phyloP scores from a whole-genome alignment of 2,797 vertebrate genomes.

The Chrosomus eos region DNA sequence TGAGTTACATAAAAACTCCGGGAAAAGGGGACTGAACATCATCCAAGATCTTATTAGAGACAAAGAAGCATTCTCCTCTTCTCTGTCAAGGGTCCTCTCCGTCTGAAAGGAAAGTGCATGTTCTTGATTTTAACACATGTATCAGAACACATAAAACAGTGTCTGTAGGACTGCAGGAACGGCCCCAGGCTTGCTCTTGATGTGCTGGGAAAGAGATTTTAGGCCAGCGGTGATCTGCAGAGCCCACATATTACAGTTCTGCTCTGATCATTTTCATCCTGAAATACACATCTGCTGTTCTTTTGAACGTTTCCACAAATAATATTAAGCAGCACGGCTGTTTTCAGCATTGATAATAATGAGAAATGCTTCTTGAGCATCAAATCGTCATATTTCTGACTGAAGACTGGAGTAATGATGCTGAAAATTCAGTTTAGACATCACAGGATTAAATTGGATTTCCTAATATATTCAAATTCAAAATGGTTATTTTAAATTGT shows the following conservation, averaged over 20 bases:
- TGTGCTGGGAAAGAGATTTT: conserved; percentile 43
- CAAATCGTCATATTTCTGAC: too few species aligned
- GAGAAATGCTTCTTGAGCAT: too few species aligned
- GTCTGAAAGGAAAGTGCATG: conserved; percentile 62
- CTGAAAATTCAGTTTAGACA: too few species aligned
- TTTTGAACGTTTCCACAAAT: too few species aligned
- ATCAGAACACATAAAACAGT: conserved; percentile 69
- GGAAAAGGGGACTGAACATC: conserved; percentile 60
- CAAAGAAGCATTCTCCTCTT: conserved; percentile 67
- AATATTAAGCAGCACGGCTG: too few species aligned
- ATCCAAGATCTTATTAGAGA: conserved; percentile 66
- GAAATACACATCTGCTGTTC: not conserved
- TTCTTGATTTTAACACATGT: conserved; percentile 71
- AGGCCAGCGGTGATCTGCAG: conserved; percentile 41
- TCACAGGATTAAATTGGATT: too few species aligned
- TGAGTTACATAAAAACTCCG: conserved; percentile 51
- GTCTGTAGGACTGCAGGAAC: conserved; percentile 55
- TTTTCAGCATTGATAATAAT: too few species aligned
- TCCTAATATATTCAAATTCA: too few species aligned
- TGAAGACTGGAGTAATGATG: too few species aligned
- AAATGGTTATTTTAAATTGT: too few species aligned
- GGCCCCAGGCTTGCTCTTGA: conserved; percentile 52
- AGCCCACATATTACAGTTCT: conserved; percentile 12
- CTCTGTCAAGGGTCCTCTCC: conserved; percentile 66
- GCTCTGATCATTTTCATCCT: conserved; percentile 1